Evolutionary conservation across 1,140 invertebrate species (phyloP), one percentile per base, ranked within the genome.

Genomic region (Atopsyche davidsoni): DNA sequence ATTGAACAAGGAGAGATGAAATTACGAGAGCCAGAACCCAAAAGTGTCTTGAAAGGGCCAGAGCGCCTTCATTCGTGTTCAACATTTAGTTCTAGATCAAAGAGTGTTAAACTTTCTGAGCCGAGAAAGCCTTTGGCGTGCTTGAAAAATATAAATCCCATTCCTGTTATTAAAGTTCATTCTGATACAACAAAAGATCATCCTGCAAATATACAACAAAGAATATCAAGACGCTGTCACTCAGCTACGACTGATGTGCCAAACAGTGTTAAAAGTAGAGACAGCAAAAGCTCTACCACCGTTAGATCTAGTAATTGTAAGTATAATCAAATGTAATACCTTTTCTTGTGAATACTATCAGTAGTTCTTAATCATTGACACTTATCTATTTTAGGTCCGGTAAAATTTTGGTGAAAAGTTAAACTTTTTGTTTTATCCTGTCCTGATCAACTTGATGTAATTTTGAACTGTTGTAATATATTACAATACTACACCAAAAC

Each of bases 11-110:
- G 28, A 62, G 58, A 57, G 55, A 17, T 35, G 53, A 35, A 53
- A 45, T 40, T 44, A 38, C 35, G 58, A 24, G 53, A 31, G 47
- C 44, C 25, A 53, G 24, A 41, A 57, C 24, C 48, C 55, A 55
- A 53, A 59, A 56, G 57, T 61, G 40, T 17, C 9, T 25, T 42
- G 9, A 47, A 59, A 47, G 69, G 70, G n/a, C 64, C 64, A 31
- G 71, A 72, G 52, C 60, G 70, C 51, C 57, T 72, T n/a, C 66
- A 72, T 45, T 68, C 65, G 54, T 68, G 68, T 32, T 70, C 68
- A 45, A 74, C 71, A 43, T 69, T 69, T 56, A 71, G 66, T 43
- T 74, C 70, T 4, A 67, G 63, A 46, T 72, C 68, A 2, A 72
- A 64, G 57, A 55, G 38, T 23, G 53, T 58, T 17, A 55, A 59